Percentiles rank a stretch among this genome's conserved stretches.
phyloP scores from a whole-genome alignment of 2,888 invertebrate species.

The Apoderus coryli region DNA sequence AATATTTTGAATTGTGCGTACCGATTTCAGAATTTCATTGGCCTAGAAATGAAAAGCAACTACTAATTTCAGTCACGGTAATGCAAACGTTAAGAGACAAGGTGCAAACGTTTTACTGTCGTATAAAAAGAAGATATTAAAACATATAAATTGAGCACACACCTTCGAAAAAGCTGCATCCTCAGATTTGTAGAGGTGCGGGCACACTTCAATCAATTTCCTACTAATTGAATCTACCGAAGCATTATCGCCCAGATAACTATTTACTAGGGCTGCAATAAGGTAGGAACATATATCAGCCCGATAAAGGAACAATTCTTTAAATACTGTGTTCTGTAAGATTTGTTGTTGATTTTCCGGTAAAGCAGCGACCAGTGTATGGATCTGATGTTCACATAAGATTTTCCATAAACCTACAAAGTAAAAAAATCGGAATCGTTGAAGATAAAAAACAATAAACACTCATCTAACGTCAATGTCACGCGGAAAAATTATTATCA shows the following conservation, averaged over 20 bases:
- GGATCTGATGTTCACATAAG: conserved; percentile 82
- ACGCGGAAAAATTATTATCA: too few species aligned
- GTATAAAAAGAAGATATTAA: too few species aligned
- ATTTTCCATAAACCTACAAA: conserved; percentile 83
- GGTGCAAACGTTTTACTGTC: too few species aligned
- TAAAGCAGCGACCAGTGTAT: conserved; percentile 54
- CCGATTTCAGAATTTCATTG: conserved; percentile 75
- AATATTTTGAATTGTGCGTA: conserved; percentile 56
- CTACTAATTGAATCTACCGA: conserved; percentile 84
- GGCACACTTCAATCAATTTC: conserved; percentile 79
- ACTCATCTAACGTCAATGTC: too few species aligned
- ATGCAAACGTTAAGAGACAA: too few species aligned
- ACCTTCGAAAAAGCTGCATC: conserved; percentile 94
- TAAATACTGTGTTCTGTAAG: conserved; percentile 48
- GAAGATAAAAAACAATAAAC: too few species aligned
- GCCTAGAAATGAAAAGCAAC: conserved; percentile 40
- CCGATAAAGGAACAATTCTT: conserved; percentile 64
- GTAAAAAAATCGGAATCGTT: conserved; percentile 4
- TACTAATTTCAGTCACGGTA: too few species aligned
- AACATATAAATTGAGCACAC: conserved; percentile 18
- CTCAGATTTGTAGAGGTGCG: conserved; percentile 83
- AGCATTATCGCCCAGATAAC: conserved; percentile 90
- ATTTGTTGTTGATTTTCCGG: conserved; percentile 50
- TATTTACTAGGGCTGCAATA: conserved; percentile 73
- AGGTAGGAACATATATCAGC: conserved; percentile 62